Conservation (phyloP, 2,797 vertebrate genomes). For the Champsocephalus esox region DNA sequence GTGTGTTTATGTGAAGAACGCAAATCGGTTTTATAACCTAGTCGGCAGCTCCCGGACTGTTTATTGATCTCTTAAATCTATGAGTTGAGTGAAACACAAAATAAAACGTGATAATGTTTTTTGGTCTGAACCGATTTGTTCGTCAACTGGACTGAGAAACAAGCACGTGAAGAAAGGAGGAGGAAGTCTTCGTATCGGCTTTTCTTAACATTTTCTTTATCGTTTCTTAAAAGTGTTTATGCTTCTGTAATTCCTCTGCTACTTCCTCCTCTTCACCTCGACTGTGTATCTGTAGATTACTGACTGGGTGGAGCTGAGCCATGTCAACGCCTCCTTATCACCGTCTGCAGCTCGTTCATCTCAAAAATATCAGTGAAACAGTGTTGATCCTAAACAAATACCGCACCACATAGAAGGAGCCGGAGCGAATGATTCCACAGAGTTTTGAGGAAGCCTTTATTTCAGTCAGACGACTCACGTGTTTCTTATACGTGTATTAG, state of each 20-base stretch:
- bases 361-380: constrained; percentile 22
- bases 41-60: too few relatives aligned
- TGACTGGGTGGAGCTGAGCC: neutral
- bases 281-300: neutral
- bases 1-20: neutral
- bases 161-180: constrained; percentile 47
- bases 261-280: neutral
- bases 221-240: neutral
- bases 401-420: neutral
- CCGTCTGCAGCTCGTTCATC: constrained; percentile 9
- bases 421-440: neutral
- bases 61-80: too few relatives aligned
- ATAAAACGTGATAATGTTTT: too few relatives aligned
- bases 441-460: neutral
- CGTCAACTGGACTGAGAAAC: constrained; percentile 31
- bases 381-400: constrained; percentile 13
- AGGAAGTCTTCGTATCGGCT: constrained; percentile 12
- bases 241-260: neutral
- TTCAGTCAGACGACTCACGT: too few relatives aligned
- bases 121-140: constrained; percentile 14
- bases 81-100: too few relatives aligned
- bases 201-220: neutral
- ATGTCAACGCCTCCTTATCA: constrained; percentile 20
- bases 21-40: too few relatives aligned
- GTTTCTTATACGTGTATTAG: too few relatives aligned